These are phyloP conservation scores for Amphimedon queenslandica DNA, from an alignment of 37 sponge, comb jelly and placozoan genomes.

Conservation along the genomic window DNA sequence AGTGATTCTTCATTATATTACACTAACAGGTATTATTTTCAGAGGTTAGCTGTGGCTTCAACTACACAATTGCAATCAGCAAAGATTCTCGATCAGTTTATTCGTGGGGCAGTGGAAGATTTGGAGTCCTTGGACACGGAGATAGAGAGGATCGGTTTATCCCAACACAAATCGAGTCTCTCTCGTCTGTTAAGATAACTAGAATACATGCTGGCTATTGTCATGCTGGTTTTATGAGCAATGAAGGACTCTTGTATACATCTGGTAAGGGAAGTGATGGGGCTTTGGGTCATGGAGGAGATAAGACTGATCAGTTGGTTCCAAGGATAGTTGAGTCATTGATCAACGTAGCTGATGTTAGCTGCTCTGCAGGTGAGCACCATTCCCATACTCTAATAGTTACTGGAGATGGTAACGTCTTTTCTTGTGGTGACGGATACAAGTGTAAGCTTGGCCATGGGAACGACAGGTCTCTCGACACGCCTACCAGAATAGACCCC, in stretches of 20 bases:
- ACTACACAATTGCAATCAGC: constrained; percentile 43
- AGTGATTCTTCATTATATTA: too few relatives aligned
- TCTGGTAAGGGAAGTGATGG: constrained; percentile 37
- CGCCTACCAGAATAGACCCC: constrained; percentile 31
- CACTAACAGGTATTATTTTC: too few relatives aligned
- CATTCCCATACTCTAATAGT: constrained; percentile 71
- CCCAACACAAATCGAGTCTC: constrained; percentile 10
- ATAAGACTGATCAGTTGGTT: constrained; percentile 5
- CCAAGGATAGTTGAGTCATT: constrained; percentile 14
- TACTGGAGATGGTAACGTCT: constrained; percentile 56
- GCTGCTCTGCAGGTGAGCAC: constrained; percentile 68
- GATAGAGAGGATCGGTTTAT: constrained; percentile 3
- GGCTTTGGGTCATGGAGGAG: constrained; percentile 31
- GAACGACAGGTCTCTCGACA: constrained; percentile 14
- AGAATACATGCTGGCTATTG: constrained; percentile 56
- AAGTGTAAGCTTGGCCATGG: constrained; percentile 62
- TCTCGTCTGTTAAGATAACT: neutral
- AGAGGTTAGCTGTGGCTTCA: constrained; percentile 57
- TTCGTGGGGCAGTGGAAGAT: constrained; percentile 56
- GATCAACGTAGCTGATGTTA: constrained; percentile 14
- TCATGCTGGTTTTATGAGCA: constrained; percentile 43
- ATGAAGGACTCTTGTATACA: constrained; percentile 29
- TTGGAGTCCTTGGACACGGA: constrained; percentile 61
- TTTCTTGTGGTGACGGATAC: constrained; percentile 79
- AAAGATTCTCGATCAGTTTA: constrained; percentile 19